Evolutionary conservation across 2,113 vertebrate species (phyloP).

Genomic region (Formicarius rufipectus): DNA sequence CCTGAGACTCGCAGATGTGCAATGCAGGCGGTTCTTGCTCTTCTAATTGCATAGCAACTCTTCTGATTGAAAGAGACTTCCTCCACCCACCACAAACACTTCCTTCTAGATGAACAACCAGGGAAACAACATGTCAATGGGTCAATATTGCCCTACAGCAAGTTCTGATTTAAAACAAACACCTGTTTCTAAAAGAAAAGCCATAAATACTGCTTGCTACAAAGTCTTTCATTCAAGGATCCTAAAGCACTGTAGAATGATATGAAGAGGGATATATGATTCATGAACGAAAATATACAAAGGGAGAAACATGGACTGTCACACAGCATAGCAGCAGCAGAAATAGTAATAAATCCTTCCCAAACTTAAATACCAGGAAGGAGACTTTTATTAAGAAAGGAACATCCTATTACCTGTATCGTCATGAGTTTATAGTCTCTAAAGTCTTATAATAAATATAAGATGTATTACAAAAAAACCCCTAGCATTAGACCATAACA

Average conservation of each 20-base stretch:
- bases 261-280: not conserved
- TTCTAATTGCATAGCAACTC: slow-evolving; percentile 47
- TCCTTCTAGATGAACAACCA: not conserved
- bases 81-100: slow-evolving; percentile 33
- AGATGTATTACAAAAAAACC: not conserved
- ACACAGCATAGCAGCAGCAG: not conserved
- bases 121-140: not conserved
- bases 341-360: not conserved
- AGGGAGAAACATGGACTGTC: not conserved
- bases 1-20: slow-evolving; percentile 9
- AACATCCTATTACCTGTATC: not conserved
- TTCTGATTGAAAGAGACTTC: slow-evolving; percentile 5
- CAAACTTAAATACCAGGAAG: not conserved
- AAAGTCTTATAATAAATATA: not conserved
- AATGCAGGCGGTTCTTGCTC: slow-evolving; percentile 3
- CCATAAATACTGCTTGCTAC: not conserved
- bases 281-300: not conserved
- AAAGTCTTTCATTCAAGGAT: not conserved
- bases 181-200: not conserved
- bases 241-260: not conserved
- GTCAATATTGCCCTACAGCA: not conserved
- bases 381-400: not conserved
- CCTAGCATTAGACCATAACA: not conserved
- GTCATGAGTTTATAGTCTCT: not conserved
- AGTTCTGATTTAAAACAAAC: slow-evolving; percentile 1